phyloP scores from a whole-genome alignment of 2,113 vertebrate species.

The Hassar affinis region DNA sequence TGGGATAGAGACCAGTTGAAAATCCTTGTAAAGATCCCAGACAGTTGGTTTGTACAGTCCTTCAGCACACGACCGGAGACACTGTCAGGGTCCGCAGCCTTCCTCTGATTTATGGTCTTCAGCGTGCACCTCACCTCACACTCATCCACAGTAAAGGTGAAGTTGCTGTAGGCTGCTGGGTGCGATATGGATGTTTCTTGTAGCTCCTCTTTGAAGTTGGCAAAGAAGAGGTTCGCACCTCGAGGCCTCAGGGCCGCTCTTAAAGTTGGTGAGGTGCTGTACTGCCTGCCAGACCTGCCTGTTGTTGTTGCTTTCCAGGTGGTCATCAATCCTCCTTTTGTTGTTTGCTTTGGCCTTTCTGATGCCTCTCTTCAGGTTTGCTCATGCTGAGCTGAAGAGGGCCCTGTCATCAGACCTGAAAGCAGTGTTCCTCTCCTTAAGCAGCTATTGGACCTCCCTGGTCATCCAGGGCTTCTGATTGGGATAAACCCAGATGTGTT shows the following conservation, averaged over 20 bases:
- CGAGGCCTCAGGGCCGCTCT: not conserved
- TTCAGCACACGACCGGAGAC: not conserved
- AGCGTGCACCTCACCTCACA: slow-evolving; percentile 7
- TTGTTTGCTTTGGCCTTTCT: too few relatives aligned
- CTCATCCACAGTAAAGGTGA: not conserved
- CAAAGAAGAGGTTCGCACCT: not conserved
- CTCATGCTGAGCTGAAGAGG: too few relatives aligned
- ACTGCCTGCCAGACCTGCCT: not conserved
- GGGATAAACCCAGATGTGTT: too few relatives aligned
- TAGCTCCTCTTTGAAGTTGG: not conserved
- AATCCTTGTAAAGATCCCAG: too few relatives aligned
- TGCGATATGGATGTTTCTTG: not conserved
- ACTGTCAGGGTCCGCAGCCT: not conserved
- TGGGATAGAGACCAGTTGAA: too few relatives aligned
- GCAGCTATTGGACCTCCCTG: too few relatives aligned
- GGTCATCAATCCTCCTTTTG: too few relatives aligned
- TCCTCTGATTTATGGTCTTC: not conserved
- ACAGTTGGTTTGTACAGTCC: not conserved
- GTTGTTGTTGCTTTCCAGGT: not conserved
- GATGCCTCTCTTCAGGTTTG: not conserved
- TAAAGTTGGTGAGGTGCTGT: too few relatives aligned
- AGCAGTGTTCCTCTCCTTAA: too few relatives aligned
- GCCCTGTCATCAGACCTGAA: too few relatives aligned
- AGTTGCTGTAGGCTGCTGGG: not conserved
- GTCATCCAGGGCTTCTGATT: too few relatives aligned